A percentile compares a stretch with the other conserved stretches of the same genome.
Evolutionary conservation across 2,888 invertebrate genomes (phyloP).

Genomic region (Ditula angustiorana): DNA sequence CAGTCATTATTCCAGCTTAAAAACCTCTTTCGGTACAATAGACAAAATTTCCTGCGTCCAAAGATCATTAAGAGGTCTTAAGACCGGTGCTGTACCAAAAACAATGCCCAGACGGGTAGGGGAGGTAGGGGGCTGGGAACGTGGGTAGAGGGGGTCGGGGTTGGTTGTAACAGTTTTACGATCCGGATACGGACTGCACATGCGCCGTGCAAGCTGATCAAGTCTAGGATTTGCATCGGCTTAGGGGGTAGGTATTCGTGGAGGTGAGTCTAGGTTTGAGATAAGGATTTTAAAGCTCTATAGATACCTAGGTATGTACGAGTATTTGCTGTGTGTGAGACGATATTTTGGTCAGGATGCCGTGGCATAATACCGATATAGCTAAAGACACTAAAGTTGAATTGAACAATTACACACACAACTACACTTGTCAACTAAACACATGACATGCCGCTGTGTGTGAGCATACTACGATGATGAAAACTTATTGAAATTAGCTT

Average conservation of each 20-base stretch:
- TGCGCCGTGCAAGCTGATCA: conserved; percentile 72
- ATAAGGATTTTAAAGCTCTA: background rate
- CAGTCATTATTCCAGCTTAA: conserved; percentile 39
- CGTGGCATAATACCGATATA: too few relatives aligned
- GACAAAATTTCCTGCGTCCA: conserved; percentile 70
- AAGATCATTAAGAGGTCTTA: conserved; percentile 81
- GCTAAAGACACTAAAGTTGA: too few relatives aligned
- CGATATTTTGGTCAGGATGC: background rate
- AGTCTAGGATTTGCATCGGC: conserved; percentile 78
- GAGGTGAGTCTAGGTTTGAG: conserved; percentile 25
- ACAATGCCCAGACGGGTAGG: conserved; percentile 77
- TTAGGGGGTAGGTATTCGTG: conserved; percentile 49
- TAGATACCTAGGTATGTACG: background rate
- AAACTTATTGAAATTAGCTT: too few relatives aligned
- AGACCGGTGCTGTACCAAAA: conserved; percentile 78
- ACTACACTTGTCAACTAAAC: too few relatives aligned
- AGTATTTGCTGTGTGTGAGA: background rate
- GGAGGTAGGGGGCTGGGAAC: conserved; percentile 45
- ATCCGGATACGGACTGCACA: conserved; percentile 78
- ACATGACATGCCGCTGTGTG: too few relatives aligned
- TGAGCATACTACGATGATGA: too few relatives aligned
- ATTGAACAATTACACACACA: too few relatives aligned
- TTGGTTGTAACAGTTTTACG: conserved; percentile 81
- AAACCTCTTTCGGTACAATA: conserved; percentile 64
- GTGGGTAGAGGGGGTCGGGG: conserved; percentile 50